Percentiles rank a stretch among this genome's conserved stretches.
These are phyloP conservation scores for Sebastes wilsoni DNA, from an alignment of 2,797 vertebrate genomes.

Conservation along the genomic window DNA sequence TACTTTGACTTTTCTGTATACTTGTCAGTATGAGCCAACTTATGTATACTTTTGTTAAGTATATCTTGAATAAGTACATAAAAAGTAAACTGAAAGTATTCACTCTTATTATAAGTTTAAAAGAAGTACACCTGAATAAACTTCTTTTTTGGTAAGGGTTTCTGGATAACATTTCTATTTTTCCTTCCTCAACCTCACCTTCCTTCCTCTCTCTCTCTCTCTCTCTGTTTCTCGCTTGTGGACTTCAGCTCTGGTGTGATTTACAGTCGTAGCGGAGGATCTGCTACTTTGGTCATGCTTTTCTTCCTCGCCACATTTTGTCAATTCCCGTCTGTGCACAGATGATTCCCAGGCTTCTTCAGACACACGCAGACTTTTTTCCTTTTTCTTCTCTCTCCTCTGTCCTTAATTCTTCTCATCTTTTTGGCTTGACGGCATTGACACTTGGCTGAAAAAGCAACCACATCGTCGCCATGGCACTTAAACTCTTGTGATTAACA, in stretches of 20 bases:
- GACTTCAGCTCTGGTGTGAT: conserved; percentile 57
- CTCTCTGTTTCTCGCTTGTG: not conserved
- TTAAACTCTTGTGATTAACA: conserved; percentile 12
- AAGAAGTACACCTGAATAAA: too few species aligned
- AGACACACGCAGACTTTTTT: not conserved
- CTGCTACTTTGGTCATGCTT: conserved; percentile 61
- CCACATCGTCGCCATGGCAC: not conserved
- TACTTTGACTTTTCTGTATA: too few species aligned
- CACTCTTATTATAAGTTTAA: too few species aligned
- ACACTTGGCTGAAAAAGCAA: conserved; percentile 15
- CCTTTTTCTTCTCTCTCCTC: not conserved
- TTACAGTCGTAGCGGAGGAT: conserved; percentile 54
- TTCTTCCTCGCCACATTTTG: conserved; percentile 58
- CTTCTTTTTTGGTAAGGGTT: too few species aligned
- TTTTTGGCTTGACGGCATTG: not conserved
- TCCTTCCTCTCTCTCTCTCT: not conserved
- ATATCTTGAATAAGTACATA: too few species aligned
- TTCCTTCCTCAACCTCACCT: not conserved
- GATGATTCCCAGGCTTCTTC: conserved; percentile 60
- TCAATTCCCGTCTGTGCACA: conserved; percentile 43
- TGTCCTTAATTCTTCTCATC: not conserved
- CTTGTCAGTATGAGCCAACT: too few species aligned
- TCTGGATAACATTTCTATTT: not conserved
- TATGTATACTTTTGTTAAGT: too few species aligned
- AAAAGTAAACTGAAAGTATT: too few species aligned